Percentiles rank a stretch among this genome's conserved stretches.
These are phyloP conservation scores for Crocodylus rhombifer DNA, from an alignment of 2,797 vertebrate species.

Conservation along the genomic window DNA sequence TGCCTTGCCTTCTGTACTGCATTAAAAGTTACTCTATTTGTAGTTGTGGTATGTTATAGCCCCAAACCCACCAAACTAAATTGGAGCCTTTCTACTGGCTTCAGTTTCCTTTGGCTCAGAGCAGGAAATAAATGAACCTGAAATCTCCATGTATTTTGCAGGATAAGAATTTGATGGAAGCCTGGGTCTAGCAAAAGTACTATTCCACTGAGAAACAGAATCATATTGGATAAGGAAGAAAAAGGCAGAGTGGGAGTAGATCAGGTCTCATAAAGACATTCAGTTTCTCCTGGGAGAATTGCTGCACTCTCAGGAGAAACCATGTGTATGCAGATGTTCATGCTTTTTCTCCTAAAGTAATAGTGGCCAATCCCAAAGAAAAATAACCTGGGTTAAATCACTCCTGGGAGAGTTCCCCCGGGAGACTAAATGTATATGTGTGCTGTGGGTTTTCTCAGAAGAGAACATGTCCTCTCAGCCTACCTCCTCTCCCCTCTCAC, in stretches of 20 bases:
- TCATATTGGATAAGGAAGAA: neutral
- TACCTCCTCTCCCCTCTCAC: no score
- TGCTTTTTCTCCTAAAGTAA: no score
- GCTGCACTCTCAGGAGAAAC: no score
- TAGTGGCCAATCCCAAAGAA: no score
- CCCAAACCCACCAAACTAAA: neutral
- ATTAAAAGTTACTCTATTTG: neutral
- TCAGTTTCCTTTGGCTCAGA: neutral
- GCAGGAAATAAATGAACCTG: neutral
- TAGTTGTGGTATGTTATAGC: neutral
- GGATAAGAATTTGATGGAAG: neutral
- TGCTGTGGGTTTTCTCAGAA: no score
- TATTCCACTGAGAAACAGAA: neutral
- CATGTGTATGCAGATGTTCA: no score
- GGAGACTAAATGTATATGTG: no score
- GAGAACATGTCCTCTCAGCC: no score
- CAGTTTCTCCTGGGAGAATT: no score
- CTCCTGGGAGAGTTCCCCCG: neutral
- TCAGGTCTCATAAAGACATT: no score
- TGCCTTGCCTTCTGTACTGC: no score
- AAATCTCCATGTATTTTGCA: neutral
- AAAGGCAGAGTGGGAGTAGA: neutral
- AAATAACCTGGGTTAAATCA: no score
- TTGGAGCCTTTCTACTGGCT: neutral
- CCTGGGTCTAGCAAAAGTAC: neutral